Percentiles rank a stretch among this genome's conserved stretches.
Conservation (phyloP, 2,113 vertebrate genomes). For the Pandion haliaetus region DNA sequence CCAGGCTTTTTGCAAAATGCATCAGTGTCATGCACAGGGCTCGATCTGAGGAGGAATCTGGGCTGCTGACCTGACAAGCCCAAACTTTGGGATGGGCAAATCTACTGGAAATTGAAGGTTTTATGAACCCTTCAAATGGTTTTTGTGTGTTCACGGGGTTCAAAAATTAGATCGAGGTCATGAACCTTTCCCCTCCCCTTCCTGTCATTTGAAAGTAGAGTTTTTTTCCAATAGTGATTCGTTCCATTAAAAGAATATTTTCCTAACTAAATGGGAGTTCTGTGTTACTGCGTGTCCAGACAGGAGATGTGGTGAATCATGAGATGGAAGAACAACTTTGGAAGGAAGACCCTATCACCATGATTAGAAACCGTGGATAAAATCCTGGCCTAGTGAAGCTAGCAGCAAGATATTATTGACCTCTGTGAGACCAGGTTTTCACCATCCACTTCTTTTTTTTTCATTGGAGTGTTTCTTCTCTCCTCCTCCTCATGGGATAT, state of each 20-base stretch:
- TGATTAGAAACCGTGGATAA: not conserved
- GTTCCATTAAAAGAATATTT: constrained; percentile 20
- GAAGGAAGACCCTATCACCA: not conserved
- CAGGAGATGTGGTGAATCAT: not conserved
- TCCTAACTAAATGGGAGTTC: not conserved
- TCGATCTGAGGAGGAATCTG: not conserved
- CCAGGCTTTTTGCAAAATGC: not conserved
- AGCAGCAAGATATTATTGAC: not conserved
- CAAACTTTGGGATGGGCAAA: not conserved
- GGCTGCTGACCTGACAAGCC: not conserved
- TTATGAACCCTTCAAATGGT: not conserved
- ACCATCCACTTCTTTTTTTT: not conserved
- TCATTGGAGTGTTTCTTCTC: not conserved
- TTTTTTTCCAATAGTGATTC: not conserved
- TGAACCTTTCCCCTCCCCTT: not conserved
- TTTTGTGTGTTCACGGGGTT: not conserved
- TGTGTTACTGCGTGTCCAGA: not conserved
- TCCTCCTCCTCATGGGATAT: constrained; percentile 2
- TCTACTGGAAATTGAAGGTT: not conserved
- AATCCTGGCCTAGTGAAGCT: not conserved
- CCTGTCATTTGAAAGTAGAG: not conserved
- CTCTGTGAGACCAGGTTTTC: not conserved
- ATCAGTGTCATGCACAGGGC: not conserved
- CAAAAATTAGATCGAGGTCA: not conserved
- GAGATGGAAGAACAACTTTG: not conserved